Evolutionary conservation across 2,888 invertebrate species (phyloP), one percentile per base, ranked within the genome.

Genomic region (Apotomis turbidana): DNA sequence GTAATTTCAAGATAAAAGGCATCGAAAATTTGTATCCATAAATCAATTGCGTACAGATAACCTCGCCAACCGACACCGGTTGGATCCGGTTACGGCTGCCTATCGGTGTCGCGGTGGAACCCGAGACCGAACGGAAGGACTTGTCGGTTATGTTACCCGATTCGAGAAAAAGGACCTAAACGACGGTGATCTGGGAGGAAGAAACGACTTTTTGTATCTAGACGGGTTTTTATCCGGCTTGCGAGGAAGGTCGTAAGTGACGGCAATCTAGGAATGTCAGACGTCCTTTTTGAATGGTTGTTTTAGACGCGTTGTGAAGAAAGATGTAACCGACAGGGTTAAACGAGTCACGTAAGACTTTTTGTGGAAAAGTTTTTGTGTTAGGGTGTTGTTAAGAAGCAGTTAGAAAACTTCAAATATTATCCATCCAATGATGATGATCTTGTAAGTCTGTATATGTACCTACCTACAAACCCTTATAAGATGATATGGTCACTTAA

Each of bases 1-100:
- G 44, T 49, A 10, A 9, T 10, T 10, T 3, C 49, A 49, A 49
- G 9, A 49, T 10, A 49, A 3, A 49, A 49, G 49, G 49, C 9
- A 49, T 10, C 49, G 49, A 49, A 49, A 9, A 9, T 49, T 64
- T 61, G 49, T 62, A 49, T 44, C 57, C 55, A 66, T 66, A 66
- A 66, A 66, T 66, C 66, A 57, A 46, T 66, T 66, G 66, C 66
- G 66, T 46, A 54, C 54, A 61, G 61, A 57, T 66, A 66, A 57
- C 66, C 66, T 66, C 66, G 66, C 9, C 9, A 66, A 57, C 66
- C n/a, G 66, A 66, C 46, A 66, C 61, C 44, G 15, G 62, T 41
- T 27, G 36, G 55, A 27, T 57, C 66, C n/a, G 27, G 55, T 66
- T 66, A 57, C 58, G n/a, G 58, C 44, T 0, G 12, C n/a, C 36